Base-by-base conservation (phyloP, 2,113 vertebrate genomes). In the Salvelinus namaycush region DNA sequence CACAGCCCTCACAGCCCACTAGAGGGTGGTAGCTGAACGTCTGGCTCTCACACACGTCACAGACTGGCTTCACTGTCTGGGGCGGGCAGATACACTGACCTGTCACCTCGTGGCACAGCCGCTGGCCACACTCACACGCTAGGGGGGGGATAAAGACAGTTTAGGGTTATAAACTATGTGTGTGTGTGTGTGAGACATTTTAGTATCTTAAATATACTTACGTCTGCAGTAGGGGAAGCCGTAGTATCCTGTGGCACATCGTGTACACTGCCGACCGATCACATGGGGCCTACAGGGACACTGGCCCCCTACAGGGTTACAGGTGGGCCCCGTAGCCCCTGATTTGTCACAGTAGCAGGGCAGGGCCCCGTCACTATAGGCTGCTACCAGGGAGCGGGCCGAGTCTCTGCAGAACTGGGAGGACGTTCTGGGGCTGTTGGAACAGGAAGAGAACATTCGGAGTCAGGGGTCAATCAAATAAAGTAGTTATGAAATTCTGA, bases 61-160 rank as follows among this genome's bases (percentile, higher is more conserved):
- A 99, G 27, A 88, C 76, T 1, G 97, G 96, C 76, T 89, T 92
- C 78, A 97, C 82, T 0, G 97, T 97, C 85, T 70, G 93, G 0
- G 96, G 95, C 1, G 97, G 97, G 77, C 97, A 99, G 81, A 96
- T 94, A 77, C 97, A 99, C 70, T 79, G 81, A 22, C 97, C 97
- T 0, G 96, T 96, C 57, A 87, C 4, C 14, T 96, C 95, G 22
- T 98, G 95, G 62, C 97, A 99, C 48, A 97, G 93, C 13, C 83
- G 91, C 6, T 75, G 83, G 9, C 96, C 94, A 0, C 97, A 99
- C 62, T 84, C 89, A 77, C 97, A 99, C 0, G 83, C 97, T 99
- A 83, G 59, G 66, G 69, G 69, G 78, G 31, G 12, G 83, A 31
- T 60, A 68, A 78, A 34, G 24, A 54, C 4, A 18, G 13, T 18